phyloP scores from a whole-genome alignment of 30 jellyfish, hydroid and myxozoan species.

The Aurelia coerulea region DNA sequence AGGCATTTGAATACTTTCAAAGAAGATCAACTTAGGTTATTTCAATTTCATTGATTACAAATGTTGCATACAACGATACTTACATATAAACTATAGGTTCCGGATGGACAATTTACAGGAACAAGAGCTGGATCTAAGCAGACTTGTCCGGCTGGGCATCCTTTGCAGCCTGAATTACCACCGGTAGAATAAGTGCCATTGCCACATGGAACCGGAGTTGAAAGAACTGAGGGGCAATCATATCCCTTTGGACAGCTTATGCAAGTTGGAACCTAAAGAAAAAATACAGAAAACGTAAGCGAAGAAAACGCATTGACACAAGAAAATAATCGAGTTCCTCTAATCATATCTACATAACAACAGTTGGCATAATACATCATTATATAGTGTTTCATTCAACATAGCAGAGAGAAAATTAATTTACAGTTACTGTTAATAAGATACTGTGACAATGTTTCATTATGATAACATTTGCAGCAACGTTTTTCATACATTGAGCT shows the following conservation, averaged over 20 bases:
- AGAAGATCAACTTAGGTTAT: no score
- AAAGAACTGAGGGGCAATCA: constrained; percentile 61
- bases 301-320: neutral
- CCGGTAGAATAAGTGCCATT: constrained; percentile 88
- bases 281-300: neutral
- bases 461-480: no score
- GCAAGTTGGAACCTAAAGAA: constrained; percentile 75
- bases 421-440: no score
- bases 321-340: no score
- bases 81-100: constrained; percentile 81
- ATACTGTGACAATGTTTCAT: no score
- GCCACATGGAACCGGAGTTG: constrained; percentile 89
- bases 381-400: no score
- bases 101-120: constrained; percentile 85
- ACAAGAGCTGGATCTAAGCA: constrained; percentile 89
- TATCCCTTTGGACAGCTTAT: constrained; percentile 88
- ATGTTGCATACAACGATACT: neutral
- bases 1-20: no score
- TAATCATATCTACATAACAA: no score
- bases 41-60: no score
- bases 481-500: no score
- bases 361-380: no score
- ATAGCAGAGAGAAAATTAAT: no score
- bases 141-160: constrained; percentile 93
- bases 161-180: constrained; percentile 79